Percentiles rank a stretch among this genome's conserved stretches.
Evolutionary conservation across 37 sponge, comb jelly and placozoan genomes (phyloP).

Genomic region (Sycon ciliatum): DNA sequence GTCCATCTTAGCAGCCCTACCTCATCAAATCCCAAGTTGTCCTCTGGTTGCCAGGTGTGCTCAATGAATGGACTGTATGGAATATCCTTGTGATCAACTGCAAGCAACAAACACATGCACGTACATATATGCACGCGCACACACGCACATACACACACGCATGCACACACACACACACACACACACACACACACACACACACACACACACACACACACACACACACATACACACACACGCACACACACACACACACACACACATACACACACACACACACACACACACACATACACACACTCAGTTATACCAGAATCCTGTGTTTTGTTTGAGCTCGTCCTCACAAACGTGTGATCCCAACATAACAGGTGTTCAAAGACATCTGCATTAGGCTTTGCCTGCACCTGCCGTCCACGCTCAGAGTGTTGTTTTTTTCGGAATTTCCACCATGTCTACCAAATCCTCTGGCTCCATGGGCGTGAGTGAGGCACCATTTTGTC

Average conservation of each 20-base stretch:
- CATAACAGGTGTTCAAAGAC: too few relatives aligned
- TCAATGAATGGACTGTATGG: constrained; percentile 30
- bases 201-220: neutral
- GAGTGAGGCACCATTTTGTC: too few relatives aligned
- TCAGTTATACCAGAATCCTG: too few relatives aligned
- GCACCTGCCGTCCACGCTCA: too few relatives aligned
- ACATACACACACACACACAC: constrained; percentile 21
- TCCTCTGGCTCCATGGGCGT: too few relatives aligned
- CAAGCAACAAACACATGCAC: neutral
- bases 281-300: neutral
- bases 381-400: too few relatives aligned
- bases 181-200: constrained; percentile 5
- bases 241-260: constrained; percentile 14
- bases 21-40: constrained; percentile 46
- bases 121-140: neutral
- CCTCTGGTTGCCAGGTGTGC: constrained; percentile 3
- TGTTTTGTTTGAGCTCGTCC: too few relatives aligned
- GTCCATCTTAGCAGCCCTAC: neutral
- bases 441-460: too few relatives aligned
- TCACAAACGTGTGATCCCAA: too few relatives aligned
- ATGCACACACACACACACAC: constrained; percentile 1
- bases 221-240: constrained; percentile 2
- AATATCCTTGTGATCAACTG: constrained; percentile 51
- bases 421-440: too few relatives aligned
- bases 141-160: neutral